These are phyloP conservation scores for Drosophila nigromelanica DNA, from an alignment of 1,140 invertebrate genomes.

Conservation along the genomic window DNA sequence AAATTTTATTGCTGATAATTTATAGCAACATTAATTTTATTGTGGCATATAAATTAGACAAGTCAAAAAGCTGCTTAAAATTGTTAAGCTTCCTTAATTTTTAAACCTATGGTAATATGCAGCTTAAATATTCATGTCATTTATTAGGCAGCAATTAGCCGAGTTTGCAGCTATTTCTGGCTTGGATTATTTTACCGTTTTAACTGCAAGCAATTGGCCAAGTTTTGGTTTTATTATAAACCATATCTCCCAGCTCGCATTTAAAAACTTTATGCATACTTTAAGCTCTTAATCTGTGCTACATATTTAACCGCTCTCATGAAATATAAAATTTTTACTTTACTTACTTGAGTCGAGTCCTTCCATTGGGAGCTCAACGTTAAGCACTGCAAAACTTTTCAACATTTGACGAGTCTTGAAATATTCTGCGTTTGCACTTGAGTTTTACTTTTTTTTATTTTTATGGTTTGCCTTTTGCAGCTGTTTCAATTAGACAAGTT, in stretches of 20 bases:
- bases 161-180: neutral
- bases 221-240: neutral
- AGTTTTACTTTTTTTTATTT: neutral
- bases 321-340: constrained; percentile 18
- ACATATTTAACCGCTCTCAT: constrained; percentile 45
- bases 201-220: constrained; percentile 6
- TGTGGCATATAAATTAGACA: neutral
- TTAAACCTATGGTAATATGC: neutral
- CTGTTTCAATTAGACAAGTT: constrained; percentile 36
- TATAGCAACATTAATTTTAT: neutral
- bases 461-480: constrained; percentile 7
- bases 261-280: constrained; percentile 37
- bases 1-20: neutral
- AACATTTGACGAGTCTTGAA: constrained; percentile 35
- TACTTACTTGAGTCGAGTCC: neutral
- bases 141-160: neutral
- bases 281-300: constrained; percentile 38
- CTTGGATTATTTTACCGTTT: constrained; percentile 1
- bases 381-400: constrained; percentile 33
- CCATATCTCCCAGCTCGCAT: neutral
- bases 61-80: neutral
- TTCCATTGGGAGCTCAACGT: neutral
- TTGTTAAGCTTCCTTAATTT: too few relatives aligned
- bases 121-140: constrained; percentile 2
- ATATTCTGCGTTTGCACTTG: constrained; percentile 11